Evolutionary conservation across 2,888 invertebrate species (phyloP).

Genomic region (Drosophila prostipennis): DNA sequence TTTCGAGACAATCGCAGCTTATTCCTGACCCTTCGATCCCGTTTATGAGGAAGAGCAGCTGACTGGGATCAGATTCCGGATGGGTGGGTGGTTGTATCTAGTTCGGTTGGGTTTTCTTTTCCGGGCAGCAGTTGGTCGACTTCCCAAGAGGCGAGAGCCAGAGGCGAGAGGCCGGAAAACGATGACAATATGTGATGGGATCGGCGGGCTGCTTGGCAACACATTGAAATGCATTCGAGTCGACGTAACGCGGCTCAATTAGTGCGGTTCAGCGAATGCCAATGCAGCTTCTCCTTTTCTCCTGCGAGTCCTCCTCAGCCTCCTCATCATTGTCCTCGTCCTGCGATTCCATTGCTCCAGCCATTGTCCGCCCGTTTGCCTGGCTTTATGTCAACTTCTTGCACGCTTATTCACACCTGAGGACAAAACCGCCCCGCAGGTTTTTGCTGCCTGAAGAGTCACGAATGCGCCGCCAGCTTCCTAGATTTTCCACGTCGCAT

Average conservation of each 20-base stretch:
- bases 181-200: constrained; percentile 48
- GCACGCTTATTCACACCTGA: constrained; percentile 84
- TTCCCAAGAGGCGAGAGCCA: constrained; percentile 51
- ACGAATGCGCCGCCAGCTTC: constrained; percentile 61
- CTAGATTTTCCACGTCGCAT: constrained; percentile 33
- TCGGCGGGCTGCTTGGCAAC: constrained; percentile 66
- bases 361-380: constrained; percentile 30
- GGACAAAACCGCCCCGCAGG: constrained; percentile 78
- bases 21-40: constrained; percentile 23
- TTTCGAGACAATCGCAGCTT: constrained; percentile 12
- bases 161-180: constrained; percentile 47
- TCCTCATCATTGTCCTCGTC: constrained; percentile 2
- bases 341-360: constrained; percentile 33
- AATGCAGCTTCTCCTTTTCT: constrained; percentile 69
- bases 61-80: constrained; percentile 25
- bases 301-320: neutral
- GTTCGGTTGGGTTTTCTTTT: neutral
- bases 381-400: constrained; percentile 81
- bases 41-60: constrained; percentile 22
- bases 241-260: constrained; percentile 84
- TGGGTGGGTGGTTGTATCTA: neutral
- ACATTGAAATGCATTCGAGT: constrained; percentile 84
- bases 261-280: constrained; percentile 83
- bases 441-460: constrained; percentile 71
- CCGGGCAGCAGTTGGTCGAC: constrained; percentile 58